Evolutionary conservation across 2,797 vertebrate genomes (phyloP).

Genomic region (Peromyscus eremicus): DNA sequence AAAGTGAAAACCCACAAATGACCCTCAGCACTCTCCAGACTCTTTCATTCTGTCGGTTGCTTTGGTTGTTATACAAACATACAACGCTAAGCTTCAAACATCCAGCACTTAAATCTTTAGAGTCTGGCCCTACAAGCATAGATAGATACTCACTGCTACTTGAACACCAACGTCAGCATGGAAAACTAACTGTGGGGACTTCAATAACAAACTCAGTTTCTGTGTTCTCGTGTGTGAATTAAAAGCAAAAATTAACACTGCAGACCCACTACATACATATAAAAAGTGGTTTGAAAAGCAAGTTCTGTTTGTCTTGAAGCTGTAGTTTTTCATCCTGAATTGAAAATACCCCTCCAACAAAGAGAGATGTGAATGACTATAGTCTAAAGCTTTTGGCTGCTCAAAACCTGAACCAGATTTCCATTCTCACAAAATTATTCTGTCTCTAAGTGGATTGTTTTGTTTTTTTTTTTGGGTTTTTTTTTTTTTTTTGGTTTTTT

Average conservation of each 20-base stretch:
- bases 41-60: not conserved
- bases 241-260: conserved; percentile 17
- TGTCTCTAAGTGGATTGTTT: not conserved
- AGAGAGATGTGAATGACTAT: not conserved
- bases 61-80: conserved; percentile 3
- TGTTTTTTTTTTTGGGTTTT: no score
- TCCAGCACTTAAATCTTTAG: conserved; percentile 41
- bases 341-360: not conserved
- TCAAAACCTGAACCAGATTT: conserved; percentile 21
- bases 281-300: not conserved
- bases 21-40: not conserved
- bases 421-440: conserved; percentile 7
- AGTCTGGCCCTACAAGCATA: conserved; percentile 1
- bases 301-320: conserved; percentile 37
- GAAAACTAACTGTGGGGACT: conserved; percentile 41
- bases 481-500: no score
- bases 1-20: not conserved
- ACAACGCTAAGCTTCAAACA: conserved; percentile 1
- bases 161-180: conserved; percentile 6
- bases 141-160: not conserved
- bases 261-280: not conserved
- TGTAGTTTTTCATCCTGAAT: conserved; percentile 34
- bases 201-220: not conserved
- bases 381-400: not conserved
- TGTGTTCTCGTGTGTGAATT: not conserved